Percentiles rank a stretch among this genome's conserved stretches.
Evolutionary conservation across 2,888 invertebrate genomes (phyloP).

Genomic region (Calliphora vomitoria): DNA sequence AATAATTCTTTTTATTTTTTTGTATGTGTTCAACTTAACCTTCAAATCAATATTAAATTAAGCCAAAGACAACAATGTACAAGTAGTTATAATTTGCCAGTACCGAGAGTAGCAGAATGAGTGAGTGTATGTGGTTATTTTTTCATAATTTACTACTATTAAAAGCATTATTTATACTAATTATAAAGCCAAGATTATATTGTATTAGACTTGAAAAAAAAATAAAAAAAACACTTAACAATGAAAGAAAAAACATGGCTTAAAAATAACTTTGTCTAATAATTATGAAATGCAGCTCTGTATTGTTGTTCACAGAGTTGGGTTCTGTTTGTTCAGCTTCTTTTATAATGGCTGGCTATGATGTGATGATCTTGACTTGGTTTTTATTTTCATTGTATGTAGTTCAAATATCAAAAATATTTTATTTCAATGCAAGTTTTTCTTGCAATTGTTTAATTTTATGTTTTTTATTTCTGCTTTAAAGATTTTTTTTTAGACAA

Average conservation of each 20-base stretch:
- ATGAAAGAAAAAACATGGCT: not conserved
- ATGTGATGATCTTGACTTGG: slow-evolving; percentile 70
- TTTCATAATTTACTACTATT: not conserved
- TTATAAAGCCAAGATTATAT: not conserved
- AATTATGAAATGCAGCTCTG: not conserved
- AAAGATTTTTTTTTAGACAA: not conserved
- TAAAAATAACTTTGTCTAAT: slow-evolving; percentile 2
- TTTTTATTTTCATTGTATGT: slow-evolving; percentile 56
- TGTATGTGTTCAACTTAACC: slow-evolving; percentile 47
- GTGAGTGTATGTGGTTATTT: slow-evolving; percentile 40
- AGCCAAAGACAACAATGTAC: slow-evolving; percentile 33
- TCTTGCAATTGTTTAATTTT: slow-evolving; percentile 10
- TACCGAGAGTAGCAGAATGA: slow-evolving; percentile 23
- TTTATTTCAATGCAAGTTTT: slow-evolving; percentile 28
- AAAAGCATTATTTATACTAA: slow-evolving; percentile 16
- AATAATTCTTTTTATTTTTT: slow-evolving; percentile 16
- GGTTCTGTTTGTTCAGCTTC: not conserved
- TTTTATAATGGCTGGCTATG: not conserved
- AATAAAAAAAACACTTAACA: not conserved
- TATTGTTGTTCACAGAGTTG: not conserved
- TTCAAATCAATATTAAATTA: slow-evolving; percentile 63
- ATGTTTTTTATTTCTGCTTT: not conserved
- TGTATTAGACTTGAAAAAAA: not conserved
- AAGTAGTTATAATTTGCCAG: slow-evolving; percentile 27
- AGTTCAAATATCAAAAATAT: slow-evolving; percentile 57